Evolutionary conservation across 2,888 invertebrate genomes (phyloP).

Genomic region (Stenichneumon culpator): DNA sequence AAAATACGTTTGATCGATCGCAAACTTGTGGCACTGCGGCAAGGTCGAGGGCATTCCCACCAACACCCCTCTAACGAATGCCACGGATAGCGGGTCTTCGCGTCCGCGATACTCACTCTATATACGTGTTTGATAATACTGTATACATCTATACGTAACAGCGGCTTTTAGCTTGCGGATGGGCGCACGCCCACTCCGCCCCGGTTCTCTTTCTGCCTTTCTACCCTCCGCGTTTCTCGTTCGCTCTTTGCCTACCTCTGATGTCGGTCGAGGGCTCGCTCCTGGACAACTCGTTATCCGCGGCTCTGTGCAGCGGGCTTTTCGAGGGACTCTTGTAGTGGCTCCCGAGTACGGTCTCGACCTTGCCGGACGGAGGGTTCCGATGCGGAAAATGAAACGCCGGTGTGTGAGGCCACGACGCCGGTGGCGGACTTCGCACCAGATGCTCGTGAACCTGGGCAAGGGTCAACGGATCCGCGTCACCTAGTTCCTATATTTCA

Average conservation of each 20-base stretch:
- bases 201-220: neutral
- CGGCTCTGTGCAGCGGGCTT: slow-evolving; percentile 72
- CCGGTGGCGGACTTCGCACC: slow-evolving; percentile 93
- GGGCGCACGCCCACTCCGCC: neutral
- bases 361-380: slow-evolving; percentile 78
- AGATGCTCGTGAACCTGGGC: slow-evolving; percentile 94
- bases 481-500: slow-evolving; percentile 84
- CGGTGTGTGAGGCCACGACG: slow-evolving; percentile 90
- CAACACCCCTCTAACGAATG: slow-evolving; percentile 15
- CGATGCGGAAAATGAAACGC: slow-evolving; percentile 87
- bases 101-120: slow-evolving; percentile 37
- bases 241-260: slow-evolving; percentile 76
- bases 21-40: slow-evolving; percentile 58
- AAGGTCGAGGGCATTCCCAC: slow-evolving; percentile 73
- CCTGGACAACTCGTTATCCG: slow-evolving; percentile 79
- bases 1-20: slow-evolving; percentile 76
- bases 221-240: neutral
- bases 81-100: slow-evolving; percentile 26
- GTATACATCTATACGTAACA: slow-evolving; percentile 12
- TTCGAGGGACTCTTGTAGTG: slow-evolving; percentile 79
- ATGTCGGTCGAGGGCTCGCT: slow-evolving; percentile 82
- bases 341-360: slow-evolving; percentile 70
- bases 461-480: slow-evolving; percentile 90
- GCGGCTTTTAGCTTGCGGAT: slow-evolving; percentile 36
- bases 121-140: neutral